Percentiles rank a stretch among this genome's conserved stretches.
These are phyloP conservation scores for Allenopithecus nigroviridis DNA, from an alignment of 2,797 vertebrate genomes.

Conservation along the genomic window DNA sequence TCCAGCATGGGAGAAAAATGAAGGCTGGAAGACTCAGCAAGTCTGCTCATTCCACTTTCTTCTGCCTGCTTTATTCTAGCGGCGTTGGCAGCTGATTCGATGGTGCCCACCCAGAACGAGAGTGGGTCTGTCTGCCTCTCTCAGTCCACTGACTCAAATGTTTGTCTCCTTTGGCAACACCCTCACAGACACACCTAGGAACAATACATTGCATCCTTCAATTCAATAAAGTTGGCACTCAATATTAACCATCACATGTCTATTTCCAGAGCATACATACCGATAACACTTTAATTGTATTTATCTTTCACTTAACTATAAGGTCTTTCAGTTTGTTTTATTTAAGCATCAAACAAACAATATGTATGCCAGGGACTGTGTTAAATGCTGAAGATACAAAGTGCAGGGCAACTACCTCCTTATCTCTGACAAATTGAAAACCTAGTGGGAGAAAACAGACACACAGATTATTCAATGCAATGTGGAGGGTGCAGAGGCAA, in stretches of 20 bases:
- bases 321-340: not conserved
- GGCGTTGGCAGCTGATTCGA: not conserved
- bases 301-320: not conserved
- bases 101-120: not conserved
- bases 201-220: not conserved
- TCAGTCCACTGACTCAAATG: not conserved
- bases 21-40: not conserved
- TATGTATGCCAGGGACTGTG: not conserved
- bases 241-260: not conserved
- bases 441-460: not conserved
- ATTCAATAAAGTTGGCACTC: not conserved
- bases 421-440: not conserved
- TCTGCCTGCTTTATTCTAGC: not conserved
- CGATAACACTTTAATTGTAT: not conserved
- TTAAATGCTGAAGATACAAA: not conserved
- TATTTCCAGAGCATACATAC: not conserved
- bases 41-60: not conserved
- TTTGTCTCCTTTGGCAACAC: not conserved
- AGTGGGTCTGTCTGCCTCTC: not conserved
- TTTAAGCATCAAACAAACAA: not conserved
- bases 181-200: not conserved
- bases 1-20: not conserved
- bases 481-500: not conserved
- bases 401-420: not conserved
- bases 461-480: not conserved